Conservation (phyloP, 2,113 vertebrate species). For the Beaufortia kweichowensis region DNA sequence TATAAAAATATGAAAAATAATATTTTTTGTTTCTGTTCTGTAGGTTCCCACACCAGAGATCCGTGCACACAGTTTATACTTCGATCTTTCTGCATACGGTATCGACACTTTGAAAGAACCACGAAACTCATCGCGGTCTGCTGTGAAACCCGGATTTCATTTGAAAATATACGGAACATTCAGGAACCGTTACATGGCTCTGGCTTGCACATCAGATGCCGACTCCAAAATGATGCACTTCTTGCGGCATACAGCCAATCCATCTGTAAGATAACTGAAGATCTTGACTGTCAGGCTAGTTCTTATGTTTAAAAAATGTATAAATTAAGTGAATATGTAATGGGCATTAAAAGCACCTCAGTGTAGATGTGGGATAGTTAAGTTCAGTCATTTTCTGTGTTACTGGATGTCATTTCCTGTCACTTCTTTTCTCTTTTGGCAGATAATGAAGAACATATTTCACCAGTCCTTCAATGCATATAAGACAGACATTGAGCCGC, state of each 20-base stretch:
- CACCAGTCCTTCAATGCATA: constrained; percentile 77
- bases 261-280: constrained; percentile 65
- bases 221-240: constrained; percentile 79
- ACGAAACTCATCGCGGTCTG: constrained; percentile 43
- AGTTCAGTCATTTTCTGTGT: too few species aligned
- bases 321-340: too few species aligned
- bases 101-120: constrained; percentile 71
- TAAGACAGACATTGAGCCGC: constrained; percentile 75
- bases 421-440: neutral
- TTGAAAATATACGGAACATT: constrained; percentile 82
- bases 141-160: constrained; percentile 72
- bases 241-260: constrained; percentile 76
- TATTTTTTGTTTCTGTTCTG: neutral
- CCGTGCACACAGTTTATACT: constrained; percentile 75
- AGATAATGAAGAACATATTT: constrained; percentile 82
- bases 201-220: constrained; percentile 67
- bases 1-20: too few species aligned
- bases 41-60: constrained; percentile 82
- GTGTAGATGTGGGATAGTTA: too few species aligned
- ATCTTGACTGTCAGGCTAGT: neutral
- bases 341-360: too few species aligned
- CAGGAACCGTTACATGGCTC: constrained; percentile 77
- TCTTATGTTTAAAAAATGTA: too few species aligned
- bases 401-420: neutral
- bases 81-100: constrained; percentile 81